phyloP scores from a whole-genome alignment of 2,888 invertebrate species.

The Cheilosia impressa region DNA sequence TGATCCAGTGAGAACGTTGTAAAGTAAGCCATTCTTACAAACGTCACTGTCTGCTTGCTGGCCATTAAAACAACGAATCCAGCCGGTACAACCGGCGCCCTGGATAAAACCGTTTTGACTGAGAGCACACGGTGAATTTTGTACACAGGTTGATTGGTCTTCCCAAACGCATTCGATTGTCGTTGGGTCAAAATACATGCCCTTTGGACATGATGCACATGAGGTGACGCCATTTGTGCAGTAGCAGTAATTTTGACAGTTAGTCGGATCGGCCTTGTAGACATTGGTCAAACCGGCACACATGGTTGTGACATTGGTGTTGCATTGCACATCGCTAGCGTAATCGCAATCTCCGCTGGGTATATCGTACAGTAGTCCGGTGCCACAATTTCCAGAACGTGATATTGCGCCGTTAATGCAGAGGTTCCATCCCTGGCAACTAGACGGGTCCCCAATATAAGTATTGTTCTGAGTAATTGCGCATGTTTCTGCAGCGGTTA shows the following conservation, averaged over 20 bases:
- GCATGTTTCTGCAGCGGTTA: conserved; percentile 75
- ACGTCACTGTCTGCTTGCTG: conserved; percentile 76
- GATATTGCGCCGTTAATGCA: conserved; percentile 79
- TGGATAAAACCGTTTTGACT: conserved; percentile 77
- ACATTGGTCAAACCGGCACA: conserved; percentile 23
- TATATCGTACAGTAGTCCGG: conserved; percentile 77
- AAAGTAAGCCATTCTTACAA: conserved; percentile 77
- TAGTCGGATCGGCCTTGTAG: conserved; percentile 40
- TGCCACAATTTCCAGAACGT: conserved; percentile 76
- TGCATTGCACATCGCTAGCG: conserved; percentile 23
- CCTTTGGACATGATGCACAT: conserved; percentile 7
- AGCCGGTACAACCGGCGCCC: conserved; percentile 78
- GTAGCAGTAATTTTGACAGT: conserved; percentile 47
- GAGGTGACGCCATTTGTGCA: conserved; percentile 24
- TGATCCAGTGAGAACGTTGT: conserved; percentile 73
- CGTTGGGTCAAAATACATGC: conserved; percentile 45
- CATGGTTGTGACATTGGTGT: conserved; percentile 19
- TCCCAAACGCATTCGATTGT: conserved; percentile 76
- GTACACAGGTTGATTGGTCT: conserved; percentile 75
- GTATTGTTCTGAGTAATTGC: conserved; percentile 77
- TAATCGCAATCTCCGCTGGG: conserved; percentile 37
- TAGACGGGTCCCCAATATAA: conserved; percentile 80
- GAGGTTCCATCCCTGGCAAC: conserved; percentile 79
- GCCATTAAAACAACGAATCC: conserved; percentile 79
- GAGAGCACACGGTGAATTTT: conserved; percentile 78